Percentiles rank a stretch among this genome's conserved stretches.
Evolutionary conservation across 2,113 vertebrate species (phyloP).

Genomic region (Perca flavescens): DNA sequence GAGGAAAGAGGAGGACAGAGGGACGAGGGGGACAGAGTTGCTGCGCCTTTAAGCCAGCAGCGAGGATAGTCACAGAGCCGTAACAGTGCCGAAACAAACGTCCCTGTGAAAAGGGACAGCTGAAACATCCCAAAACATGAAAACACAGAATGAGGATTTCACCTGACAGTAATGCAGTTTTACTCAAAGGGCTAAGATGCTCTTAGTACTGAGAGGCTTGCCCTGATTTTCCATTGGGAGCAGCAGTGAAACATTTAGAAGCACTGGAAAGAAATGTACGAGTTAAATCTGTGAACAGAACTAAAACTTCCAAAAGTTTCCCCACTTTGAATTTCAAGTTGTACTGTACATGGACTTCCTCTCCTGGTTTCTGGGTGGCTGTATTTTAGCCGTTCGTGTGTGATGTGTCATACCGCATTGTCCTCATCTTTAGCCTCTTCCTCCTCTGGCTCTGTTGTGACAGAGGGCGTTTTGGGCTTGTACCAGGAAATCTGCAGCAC

Average conservation of each 20-base stretch:
- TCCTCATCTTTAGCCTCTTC: constrained; percentile 96
- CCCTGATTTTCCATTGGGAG: constrained; percentile 57
- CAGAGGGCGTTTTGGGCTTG: constrained; percentile 95
- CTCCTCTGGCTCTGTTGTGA: constrained; percentile 93
- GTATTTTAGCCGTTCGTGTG: background rate
- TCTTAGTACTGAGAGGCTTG: constrained; percentile 66
- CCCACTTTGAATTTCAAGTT: constrained; percentile 4
- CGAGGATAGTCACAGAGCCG: too few species aligned
- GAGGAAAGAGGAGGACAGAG: too few species aligned
- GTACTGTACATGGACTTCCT: background rate
- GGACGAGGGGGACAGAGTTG: too few species aligned
- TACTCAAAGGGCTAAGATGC: constrained; percentile 60
- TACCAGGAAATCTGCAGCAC: constrained; percentile 96
- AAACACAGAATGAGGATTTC: constrained; percentile 50
- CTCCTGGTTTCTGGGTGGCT: background rate
- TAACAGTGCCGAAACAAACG: too few species aligned
- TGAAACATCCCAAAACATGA: constrained; percentile 1
- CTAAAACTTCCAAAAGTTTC: constrained; percentile 46
- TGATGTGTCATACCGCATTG: constrained; percentile 58
- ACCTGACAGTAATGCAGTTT: constrained; percentile 62
- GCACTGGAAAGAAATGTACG: constrained; percentile 42
- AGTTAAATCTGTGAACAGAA: constrained; percentile 46
- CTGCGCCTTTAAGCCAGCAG: too few species aligned
- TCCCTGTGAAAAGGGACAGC: too few species aligned
- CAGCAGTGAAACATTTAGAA: constrained; percentile 64